Conservation (phyloP, 2,113 vertebrate species). For the Centropus unirufus region DNA sequence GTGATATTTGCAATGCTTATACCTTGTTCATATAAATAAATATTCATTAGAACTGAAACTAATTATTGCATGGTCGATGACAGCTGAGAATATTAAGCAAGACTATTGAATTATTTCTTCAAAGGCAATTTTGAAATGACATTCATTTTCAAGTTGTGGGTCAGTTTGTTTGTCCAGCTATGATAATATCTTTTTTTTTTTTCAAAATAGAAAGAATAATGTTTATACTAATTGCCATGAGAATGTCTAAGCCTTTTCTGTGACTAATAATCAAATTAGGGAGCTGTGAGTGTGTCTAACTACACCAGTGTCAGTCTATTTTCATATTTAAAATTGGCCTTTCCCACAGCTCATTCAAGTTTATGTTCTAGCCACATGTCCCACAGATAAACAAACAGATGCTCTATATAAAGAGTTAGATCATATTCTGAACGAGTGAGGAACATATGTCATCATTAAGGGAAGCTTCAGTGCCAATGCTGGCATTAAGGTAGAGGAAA, state of each 20-base stretch:
- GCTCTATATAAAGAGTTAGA: slow-evolving; percentile 70
- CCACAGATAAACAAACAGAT: slow-evolving; percentile 73
- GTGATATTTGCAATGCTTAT: slow-evolving; percentile 56
- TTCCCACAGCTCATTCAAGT: slow-evolving; percentile 70
- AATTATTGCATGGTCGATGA: background rate
- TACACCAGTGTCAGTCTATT: slow-evolving; percentile 54
- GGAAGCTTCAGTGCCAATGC: slow-evolving; percentile 19
- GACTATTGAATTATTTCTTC: background rate
- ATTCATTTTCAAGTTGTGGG: slow-evolving; percentile 24
- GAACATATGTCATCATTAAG: slow-evolving; percentile 73
- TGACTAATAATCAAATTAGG: slow-evolving; percentile 42
- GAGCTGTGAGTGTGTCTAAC: slow-evolving; percentile 20
- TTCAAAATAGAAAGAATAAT: slow-evolving; percentile 29
- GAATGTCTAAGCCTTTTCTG: slow-evolving; percentile 36
- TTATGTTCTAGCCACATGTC: slow-evolving; percentile 73
- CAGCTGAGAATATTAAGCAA: slow-evolving; percentile 54
- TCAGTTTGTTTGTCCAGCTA: slow-evolving; percentile 53
- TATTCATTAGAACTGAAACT: slow-evolving; percentile 43
- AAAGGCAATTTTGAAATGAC: slow-evolving; percentile 34
- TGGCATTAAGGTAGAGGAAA: slow-evolving; percentile 67
- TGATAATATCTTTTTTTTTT: slow-evolving; percentile 20
- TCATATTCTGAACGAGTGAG: slow-evolving; percentile 70
- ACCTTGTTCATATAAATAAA: slow-evolving; percentile 52
- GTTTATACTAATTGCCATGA: slow-evolving; percentile 38
- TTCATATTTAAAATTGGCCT: slow-evolving; percentile 68